A percentile compares a stretch with the other conserved stretches of the same genome.
Evolutionary conservation across 2,113 vertebrate genomes (phyloP).

Genomic region (Phainopepla nitens): DNA sequence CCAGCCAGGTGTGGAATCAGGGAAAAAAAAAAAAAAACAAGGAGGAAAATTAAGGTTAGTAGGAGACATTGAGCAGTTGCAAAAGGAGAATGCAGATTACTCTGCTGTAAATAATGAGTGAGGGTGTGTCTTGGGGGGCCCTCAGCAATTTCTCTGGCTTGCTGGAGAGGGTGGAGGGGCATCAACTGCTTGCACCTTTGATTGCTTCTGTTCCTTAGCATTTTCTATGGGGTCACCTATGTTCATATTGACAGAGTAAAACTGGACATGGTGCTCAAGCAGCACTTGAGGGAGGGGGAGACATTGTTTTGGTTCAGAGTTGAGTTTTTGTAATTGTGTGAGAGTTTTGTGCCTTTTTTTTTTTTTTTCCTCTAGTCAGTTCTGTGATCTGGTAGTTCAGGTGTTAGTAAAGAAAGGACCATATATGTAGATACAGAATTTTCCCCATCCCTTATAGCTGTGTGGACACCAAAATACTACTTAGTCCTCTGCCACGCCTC

Average conservation of each 20-base stretch:
- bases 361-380: not conserved
- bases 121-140: not conserved
- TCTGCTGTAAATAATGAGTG: not conserved
- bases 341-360: not conserved
- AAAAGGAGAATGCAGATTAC: not conserved
- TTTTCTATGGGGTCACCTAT: not conserved
- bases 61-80: not conserved
- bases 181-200: not conserved
- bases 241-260: not conserved
- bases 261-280: not conserved
- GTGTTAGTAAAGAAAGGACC: not conserved
- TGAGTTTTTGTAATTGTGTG: not conserved
- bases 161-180: fast-evolving
- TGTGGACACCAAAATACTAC: not conserved
- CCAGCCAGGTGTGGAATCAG: not conserved
- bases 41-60: not conserved
- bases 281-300: not conserved
- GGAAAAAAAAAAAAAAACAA: not conserved
- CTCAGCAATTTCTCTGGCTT: not conserved
- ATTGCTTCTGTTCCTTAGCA: not conserved
- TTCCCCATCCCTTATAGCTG: not conserved
- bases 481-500: not conserved
- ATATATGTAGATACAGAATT: not conserved
- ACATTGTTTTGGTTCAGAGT: not conserved
- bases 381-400: not conserved